Percentiles rank a stretch among this genome's conserved stretches.
Evolutionary conservation across 1,140 invertebrate species (phyloP).

Genomic region (Macrobrachium nipponense): DNA sequence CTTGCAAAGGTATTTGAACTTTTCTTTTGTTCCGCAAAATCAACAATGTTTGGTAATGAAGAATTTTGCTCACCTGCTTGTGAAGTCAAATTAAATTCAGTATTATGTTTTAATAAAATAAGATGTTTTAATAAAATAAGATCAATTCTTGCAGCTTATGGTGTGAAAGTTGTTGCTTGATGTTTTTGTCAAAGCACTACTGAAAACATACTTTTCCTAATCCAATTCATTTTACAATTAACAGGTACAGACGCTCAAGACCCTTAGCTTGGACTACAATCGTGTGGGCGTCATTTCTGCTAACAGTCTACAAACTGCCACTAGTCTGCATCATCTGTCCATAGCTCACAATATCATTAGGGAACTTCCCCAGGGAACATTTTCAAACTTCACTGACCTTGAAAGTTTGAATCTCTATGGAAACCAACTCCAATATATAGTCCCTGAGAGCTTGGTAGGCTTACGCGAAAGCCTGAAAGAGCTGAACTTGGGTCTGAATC

Average conservation of each 20-base stretch:
- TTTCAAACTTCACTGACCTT: constrained; percentile 74
- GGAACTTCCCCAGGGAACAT: constrained; percentile 83
- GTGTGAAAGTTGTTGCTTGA: too few species aligned
- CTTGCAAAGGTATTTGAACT: constrained; percentile 67
- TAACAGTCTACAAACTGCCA: constrained; percentile 71
- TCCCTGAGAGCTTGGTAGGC: constrained; percentile 80
- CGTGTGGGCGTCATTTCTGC: constrained; percentile 85
- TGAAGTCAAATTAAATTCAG: too few species aligned
- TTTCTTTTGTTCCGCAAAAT: background rate
- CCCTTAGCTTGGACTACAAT: constrained; percentile 86
- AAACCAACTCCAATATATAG: constrained; percentile 80
- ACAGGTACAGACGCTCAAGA: constrained; percentile 70
- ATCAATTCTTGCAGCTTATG: too few species aligned
- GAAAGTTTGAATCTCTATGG: constrained; percentile 81
- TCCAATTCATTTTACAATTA: background rate
- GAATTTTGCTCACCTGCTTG: too few species aligned
- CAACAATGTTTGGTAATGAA: too few species aligned
- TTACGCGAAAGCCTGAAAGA: constrained; percentile 79
- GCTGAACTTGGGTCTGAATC: constrained; percentile 82
- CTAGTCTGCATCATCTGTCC: constrained; percentile 67
- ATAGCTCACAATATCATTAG: constrained; percentile 87
- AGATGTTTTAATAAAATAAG: too few species aligned
- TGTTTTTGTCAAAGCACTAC: too few species aligned
- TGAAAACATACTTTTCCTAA: background rate
- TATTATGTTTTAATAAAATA: too few species aligned